Percentiles rank a stretch among this genome's conserved stretches.
Evolutionary conservation across 2,888 invertebrate species (phyloP).

Genomic region (Empis stercorea): DNA sequence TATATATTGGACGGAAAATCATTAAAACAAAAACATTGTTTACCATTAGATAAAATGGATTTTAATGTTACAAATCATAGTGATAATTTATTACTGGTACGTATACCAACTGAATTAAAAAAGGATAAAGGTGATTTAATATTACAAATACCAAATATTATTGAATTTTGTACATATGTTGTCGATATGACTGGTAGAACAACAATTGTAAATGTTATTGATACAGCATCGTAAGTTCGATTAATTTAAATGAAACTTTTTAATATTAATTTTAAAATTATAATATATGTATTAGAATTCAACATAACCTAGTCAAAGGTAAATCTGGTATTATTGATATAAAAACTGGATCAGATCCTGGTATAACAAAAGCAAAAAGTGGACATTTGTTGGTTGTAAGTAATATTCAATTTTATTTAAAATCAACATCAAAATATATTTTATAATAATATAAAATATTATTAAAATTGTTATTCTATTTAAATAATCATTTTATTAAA

Average conservation of each 20-base stretch:
- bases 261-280: not conserved
- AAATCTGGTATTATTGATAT: conserved; percentile 77
- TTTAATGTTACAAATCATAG: conserved; percentile 69
- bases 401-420: conserved; percentile 9
- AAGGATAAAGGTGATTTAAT: conserved; percentile 86
- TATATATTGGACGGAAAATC: conserved; percentile 64
- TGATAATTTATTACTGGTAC: conserved; percentile 66
- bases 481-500: no score
- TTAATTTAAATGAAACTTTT: no score
- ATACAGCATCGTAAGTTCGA: conserved; percentile 62
- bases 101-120: conserved; percentile 68
- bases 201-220: conserved; percentile 63
- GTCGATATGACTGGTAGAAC: conserved; percentile 64
- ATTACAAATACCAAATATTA: conserved; percentile 64
- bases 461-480: no score
- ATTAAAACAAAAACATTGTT: conserved; percentile 70
- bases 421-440: not conserved
- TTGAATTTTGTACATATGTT: conserved; percentile 73
- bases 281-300: conserved; percentile 58
- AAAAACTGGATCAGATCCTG: conserved; percentile 57
- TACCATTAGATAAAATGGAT: conserved; percentile 60
- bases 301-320: conserved; percentile 72
- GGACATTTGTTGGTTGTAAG: conserved; percentile 75
- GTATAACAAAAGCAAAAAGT: conserved; percentile 69
- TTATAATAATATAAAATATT: not conserved